phyloP scores from a whole-genome alignment of 2,797 vertebrate species.

The Vultur gryphus region DNA sequence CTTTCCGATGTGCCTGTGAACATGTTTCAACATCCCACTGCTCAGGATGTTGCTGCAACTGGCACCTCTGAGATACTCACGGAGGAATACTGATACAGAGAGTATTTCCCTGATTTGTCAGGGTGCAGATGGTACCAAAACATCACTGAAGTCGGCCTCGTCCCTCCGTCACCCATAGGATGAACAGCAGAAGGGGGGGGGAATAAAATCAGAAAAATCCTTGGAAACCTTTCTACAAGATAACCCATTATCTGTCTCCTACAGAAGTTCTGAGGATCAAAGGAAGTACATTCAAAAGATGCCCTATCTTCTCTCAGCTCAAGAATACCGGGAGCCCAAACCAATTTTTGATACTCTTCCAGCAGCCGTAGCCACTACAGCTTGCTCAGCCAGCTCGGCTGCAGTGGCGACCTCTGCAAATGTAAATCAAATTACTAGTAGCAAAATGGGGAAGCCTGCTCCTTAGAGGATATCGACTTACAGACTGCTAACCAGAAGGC shows the following conservation, averaged over 20 bases:
- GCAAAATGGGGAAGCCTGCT: background rate
- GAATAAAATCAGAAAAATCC: background rate
- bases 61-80: background rate
- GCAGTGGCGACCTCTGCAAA: background rate
- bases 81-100: background rate
- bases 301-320: background rate
- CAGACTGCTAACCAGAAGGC: background rate
- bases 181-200: background rate
- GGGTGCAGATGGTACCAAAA: background rate
- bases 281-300: background rate
- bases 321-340: background rate
- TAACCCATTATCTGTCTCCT: background rate
- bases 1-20: background rate
- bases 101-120: background rate
- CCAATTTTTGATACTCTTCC: background rate
- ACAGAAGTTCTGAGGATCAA: background rate
- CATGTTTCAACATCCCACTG: background rate
- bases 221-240: background rate
- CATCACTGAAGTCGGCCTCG: background rate
- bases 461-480: background rate
- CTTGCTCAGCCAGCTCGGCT: background rate
- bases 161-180: background rate
- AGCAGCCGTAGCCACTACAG: background rate
- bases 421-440: background rate
- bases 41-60: background rate